These are phyloP conservation scores for Pollenia griseotomentosa DNA, from an alignment of 2,888 invertebrate genomes.

Conservation along the genomic window DNA sequence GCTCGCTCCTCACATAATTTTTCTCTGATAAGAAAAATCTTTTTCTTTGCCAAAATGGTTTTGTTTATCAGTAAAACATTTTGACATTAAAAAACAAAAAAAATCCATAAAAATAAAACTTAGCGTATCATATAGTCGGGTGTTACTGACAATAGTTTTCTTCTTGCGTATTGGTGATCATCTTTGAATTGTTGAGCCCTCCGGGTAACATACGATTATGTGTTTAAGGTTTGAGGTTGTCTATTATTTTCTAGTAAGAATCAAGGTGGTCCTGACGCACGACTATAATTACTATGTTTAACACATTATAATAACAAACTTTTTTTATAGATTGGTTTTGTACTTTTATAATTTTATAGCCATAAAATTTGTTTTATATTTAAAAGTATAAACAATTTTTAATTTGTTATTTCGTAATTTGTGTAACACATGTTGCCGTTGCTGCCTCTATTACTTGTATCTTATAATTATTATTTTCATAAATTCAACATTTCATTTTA, in stretches of 20 bases:
- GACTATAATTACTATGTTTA: neutral
- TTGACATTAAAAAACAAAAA: too few species aligned
- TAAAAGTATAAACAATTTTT: conserved; percentile 1
- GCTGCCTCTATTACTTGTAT: conserved; percentile 41
- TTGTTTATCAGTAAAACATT: too few species aligned
- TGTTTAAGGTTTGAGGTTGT: too few species aligned
- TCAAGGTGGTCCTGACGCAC: neutral
- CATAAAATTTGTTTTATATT: conserved; percentile 2
- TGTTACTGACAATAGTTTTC: too few species aligned
- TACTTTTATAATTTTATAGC: neutral
- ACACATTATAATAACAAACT: neutral
- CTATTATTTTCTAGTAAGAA: conserved; percentile 1
- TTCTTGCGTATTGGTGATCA: too few species aligned
- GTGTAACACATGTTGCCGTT: conserved; percentile 53
- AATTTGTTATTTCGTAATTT: conserved; percentile 43
- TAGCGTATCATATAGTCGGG: too few species aligned
- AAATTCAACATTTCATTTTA: conserved; percentile 31
- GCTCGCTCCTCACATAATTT: too few species aligned
- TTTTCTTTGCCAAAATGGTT: too few species aligned
- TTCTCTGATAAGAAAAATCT: too few species aligned
- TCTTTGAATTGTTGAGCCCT: too few species aligned
- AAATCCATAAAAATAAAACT: too few species aligned
- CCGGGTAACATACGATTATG: too few species aligned
- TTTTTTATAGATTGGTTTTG: conserved; percentile 10
- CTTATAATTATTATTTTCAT: conserved; percentile 68